Evolutionary conservation across 1,140 invertebrate species (phyloP).

Genomic region (Pectinophora gossypiella): DNA sequence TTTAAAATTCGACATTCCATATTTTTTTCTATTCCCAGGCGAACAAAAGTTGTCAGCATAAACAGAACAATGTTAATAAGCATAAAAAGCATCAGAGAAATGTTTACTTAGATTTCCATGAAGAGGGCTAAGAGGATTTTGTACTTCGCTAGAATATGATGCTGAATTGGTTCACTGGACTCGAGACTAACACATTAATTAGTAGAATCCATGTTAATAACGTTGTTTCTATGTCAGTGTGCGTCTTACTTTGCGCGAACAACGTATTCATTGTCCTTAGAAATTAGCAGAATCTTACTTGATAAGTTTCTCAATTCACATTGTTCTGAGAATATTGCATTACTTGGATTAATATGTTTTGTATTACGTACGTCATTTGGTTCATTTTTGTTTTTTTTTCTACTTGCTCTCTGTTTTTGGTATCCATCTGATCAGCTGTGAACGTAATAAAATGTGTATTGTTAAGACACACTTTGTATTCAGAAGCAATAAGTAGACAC

Average conservation of each 20-base stretch:
- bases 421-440: neutral
- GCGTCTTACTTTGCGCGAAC: constrained; percentile 13
- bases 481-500: neutral
- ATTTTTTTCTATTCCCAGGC: too few species aligned
- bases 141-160: too few species aligned
- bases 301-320: constrained; percentile 36
- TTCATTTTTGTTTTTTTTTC: neutral
- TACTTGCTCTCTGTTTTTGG: neutral
- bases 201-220: constrained; percentile 20
- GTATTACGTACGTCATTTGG: too few species aligned
- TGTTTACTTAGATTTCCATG: too few species aligned
- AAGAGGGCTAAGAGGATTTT: too few species aligned
- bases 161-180: too few species aligned
- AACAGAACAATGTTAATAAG: too few species aligned
- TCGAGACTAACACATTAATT: neutral
- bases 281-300: constrained; percentile 54
- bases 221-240: constrained; percentile 10
- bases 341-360: too few species aligned
- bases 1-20: too few species aligned
- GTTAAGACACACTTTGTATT: neutral
- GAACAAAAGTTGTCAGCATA: too few species aligned
- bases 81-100: too few species aligned
- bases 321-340: too few species aligned
- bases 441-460: neutral
- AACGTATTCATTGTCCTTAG: constrained; percentile 46